These are phyloP conservation scores for Adelges cooleyi DNA, from an alignment of 1,140 invertebrate genomes.

Conservation along the genomic window DNA sequence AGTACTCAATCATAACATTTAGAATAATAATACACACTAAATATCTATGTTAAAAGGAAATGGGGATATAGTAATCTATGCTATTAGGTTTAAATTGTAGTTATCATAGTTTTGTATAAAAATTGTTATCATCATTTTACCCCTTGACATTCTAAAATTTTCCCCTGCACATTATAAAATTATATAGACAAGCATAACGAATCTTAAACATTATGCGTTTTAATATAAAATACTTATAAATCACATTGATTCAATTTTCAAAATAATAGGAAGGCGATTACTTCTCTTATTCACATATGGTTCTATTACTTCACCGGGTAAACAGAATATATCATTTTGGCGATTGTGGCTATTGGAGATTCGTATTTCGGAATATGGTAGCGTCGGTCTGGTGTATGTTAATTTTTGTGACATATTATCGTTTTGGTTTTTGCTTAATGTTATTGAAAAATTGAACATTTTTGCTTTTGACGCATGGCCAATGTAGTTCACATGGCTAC, in stretches of 20 bases:
- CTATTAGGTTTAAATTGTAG: too few relatives aligned
- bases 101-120: too few relatives aligned
- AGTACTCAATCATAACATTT: too few relatives aligned
- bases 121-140: too few relatives aligned
- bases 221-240: not conserved
- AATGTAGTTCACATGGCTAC: constrained; percentile 18
- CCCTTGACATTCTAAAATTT: too few relatives aligned
- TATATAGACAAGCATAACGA: too few relatives aligned
- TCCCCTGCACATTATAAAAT: too few relatives aligned
- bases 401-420: not conserved
- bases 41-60: too few relatives aligned
- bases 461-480: constrained; percentile 15
- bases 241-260: not conserved
- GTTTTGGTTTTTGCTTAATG: not conserved
- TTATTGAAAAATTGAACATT: constrained; percentile 2
- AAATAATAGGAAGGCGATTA: not conserved
- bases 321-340: constrained; percentile 8
- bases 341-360: not conserved
- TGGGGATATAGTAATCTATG: too few relatives aligned
- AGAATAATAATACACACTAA: too few relatives aligned
- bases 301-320: not conserved
- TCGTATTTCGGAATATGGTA: constrained; percentile 5
- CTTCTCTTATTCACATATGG: not conserved
- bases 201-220: too few relatives aligned
- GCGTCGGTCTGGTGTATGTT: constrained; percentile 8